Evolutionary conservation across 1,140 invertebrate genomes (phyloP).

Genomic region (Euura lappo): DNA sequence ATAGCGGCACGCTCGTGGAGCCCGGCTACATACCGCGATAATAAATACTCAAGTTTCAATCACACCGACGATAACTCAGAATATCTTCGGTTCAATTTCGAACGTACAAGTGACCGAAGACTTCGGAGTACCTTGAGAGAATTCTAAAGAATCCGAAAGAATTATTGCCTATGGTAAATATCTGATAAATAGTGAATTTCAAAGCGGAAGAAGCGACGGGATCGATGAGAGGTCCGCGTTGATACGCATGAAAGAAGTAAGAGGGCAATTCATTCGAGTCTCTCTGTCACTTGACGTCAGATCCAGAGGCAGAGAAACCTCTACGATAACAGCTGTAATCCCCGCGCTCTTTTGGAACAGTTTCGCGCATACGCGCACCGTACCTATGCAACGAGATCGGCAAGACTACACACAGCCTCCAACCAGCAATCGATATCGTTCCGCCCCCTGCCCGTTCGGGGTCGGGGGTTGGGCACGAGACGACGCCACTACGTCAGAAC

Average conservation of each 20-base stretch:
- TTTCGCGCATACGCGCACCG: not conserved
- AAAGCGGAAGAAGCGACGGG: not conserved
- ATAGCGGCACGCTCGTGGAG: no score
- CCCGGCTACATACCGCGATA: no score
- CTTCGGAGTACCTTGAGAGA: no score
- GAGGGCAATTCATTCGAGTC: not conserved
- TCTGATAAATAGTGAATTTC: no score
- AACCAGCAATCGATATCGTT: not conserved
- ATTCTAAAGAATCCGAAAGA: no score
- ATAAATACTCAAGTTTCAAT: no score
- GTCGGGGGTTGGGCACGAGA: not conserved
- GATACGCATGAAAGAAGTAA: not conserved
- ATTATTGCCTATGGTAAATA: no score
- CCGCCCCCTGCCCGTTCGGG: not conserved
- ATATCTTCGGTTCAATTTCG: no score
- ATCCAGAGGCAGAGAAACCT: not conserved
- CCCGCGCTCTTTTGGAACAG: not conserved
- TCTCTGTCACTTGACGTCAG: conserved; percentile 5
- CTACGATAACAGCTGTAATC: conserved; percentile 5
- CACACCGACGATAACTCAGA: no score
- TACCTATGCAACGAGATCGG: not conserved
- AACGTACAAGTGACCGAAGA: no score
- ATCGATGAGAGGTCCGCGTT: not conserved
- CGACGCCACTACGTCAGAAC: not conserved
- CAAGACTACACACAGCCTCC: not conserved